Evolutionary conservation across 2,797 vertebrate genomes (phyloP), one percentile per base, ranked within the genome.

Genomic region (Fringilla coelebs): DNA sequence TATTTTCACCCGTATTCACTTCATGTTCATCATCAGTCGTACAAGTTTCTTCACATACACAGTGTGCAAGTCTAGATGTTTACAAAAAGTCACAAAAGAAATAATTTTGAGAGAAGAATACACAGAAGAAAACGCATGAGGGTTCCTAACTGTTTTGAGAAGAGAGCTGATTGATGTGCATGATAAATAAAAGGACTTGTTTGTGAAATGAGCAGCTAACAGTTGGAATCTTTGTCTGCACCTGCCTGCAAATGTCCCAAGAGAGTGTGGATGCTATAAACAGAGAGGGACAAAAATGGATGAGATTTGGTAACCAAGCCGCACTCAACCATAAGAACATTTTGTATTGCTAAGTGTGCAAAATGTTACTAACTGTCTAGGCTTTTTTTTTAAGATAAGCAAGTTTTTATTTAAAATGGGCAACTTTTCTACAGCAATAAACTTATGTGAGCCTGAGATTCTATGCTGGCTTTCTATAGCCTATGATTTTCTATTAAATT

Each of bases 1-100:
- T 51, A 46, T 84, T 92, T 96, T 89, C 43, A 73, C 19, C 24
- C n/a, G 1, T n/a, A 36, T 4, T 48, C 38, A n/a, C 49, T 85
- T 62, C 22, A 61, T 0, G 0, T 61, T 31, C 13, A 46, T 57
- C 20, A 63, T 28, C 41, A 68, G 17, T 51, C 16, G 7, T 15
- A 48, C 1, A 6, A 38, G 14, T 63, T 82, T 61, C 49, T 72
- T 88, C 12, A 6, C n/a, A 52, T 17, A 43, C 25, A 8, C 9
- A 61, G 7, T 15, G 16, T 58, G 31, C 25, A 71, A n/a, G 15
- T n/a, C 58, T 67, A 48, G 13, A 31, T 72, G 17, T 45, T 82
- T 82, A 15, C 29, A 46, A 71, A 80, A 74, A 61, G 31, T 7
- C 13, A 67, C 10, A 41, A 68, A 49, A 43, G 7, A 38, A 26